Conservation (phyloP, 2,797 vertebrate species). For the Corythornis leucogaster region DNA sequence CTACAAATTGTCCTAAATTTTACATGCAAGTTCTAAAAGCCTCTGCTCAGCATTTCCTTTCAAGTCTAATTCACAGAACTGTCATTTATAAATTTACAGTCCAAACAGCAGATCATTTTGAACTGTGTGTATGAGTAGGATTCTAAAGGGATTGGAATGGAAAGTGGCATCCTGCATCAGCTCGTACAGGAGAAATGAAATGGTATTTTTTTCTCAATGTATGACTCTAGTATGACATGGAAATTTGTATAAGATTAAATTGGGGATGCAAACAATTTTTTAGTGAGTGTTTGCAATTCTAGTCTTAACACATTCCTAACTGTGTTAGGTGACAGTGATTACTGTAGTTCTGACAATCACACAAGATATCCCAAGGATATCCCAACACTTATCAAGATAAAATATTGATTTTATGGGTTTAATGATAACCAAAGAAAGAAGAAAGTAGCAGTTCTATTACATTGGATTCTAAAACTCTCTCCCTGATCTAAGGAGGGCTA, state of each 20-base stretch:
- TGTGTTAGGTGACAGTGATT: neutral
- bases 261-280: conserved; percentile 1
- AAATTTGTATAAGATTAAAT: conserved; percentile 20
- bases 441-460: neutral
- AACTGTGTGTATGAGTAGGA: neutral
- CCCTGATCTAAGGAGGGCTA: neutral
- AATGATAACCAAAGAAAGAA: neutral
- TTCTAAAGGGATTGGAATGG: conserved; percentile 27
- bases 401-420: neutral
- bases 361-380: neutral
- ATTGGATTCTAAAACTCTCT: neutral
- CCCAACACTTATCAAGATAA: neutral
- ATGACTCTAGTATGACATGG: conserved; percentile 30
- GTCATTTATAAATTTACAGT: conserved; percentile 65
- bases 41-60: conserved; percentile 57
- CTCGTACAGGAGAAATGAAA: conserved; percentile 11
- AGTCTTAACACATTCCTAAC: neutral
- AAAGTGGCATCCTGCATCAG: neutral
- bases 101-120: conserved; percentile 51
- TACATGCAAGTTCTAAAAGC: conserved; percentile 36
- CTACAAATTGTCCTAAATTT: conserved; percentile 57
- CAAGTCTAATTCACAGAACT: conserved; percentile 47
- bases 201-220: neutral
- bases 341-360: neutral
- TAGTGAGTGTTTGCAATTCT: neutral